Conservation (phyloP, 2,113 vertebrate genomes). For the Rousettus leschenaultii region DNA sequence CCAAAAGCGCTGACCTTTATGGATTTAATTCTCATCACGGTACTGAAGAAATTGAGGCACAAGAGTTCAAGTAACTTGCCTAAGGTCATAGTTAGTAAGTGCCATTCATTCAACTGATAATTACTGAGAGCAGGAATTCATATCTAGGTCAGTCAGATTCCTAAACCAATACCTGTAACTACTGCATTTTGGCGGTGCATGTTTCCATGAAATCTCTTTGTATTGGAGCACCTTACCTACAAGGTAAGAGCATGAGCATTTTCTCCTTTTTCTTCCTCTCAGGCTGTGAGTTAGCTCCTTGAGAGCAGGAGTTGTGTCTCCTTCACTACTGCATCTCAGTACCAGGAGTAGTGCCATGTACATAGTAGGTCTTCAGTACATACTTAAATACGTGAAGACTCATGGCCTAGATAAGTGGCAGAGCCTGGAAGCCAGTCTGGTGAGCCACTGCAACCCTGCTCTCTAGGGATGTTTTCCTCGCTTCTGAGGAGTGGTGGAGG, state of each 20-base stretch:
- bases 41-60: background rate
- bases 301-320: background rate
- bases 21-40: background rate
- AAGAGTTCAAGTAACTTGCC: background rate
- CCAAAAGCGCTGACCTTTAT: background rate
- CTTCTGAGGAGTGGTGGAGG: background rate
- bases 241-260: background rate
- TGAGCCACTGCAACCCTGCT: background rate
- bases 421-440: background rate
- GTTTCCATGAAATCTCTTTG: background rate
- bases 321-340: background rate
- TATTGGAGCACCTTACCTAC: background rate
- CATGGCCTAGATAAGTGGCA: background rate
- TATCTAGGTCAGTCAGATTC: background rate
- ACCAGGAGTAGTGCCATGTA: background rate
- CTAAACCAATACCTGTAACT: background rate
- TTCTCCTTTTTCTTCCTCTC: background rate
- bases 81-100: background rate
- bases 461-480: background rate
- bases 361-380: background rate
- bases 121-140: slow-evolving; percentile 24
- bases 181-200: background rate
- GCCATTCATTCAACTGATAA: background rate
- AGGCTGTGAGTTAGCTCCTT: background rate
- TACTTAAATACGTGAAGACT: background rate